Conservation (phyloP, 2,113 vertebrate species). For the Herpetotheres cachinnans region DNA sequence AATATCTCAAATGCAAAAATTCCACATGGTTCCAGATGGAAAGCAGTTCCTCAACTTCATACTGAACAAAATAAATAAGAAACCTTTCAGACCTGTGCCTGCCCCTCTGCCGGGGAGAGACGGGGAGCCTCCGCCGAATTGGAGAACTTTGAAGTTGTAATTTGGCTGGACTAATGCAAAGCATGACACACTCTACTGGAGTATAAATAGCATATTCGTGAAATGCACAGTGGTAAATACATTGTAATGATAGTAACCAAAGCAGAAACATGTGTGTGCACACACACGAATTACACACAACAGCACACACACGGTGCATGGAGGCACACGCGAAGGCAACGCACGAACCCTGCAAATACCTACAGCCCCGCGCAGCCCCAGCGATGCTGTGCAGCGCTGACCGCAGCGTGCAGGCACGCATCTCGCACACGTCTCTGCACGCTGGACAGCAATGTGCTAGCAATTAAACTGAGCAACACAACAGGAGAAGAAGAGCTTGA, state of each 20-base stretch:
- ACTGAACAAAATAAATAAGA: not conserved
- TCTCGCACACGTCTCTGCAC: accelerated
- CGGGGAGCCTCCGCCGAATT: conserved; percentile 7
- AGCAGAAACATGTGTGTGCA: conserved; percentile 14
- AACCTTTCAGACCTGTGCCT: conserved; percentile 31
- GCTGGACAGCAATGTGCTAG: not conserved
- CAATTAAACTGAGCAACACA: accelerated
- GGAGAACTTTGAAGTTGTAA: conserved; percentile 63
- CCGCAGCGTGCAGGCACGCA: accelerated
- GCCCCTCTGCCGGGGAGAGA: not conserved
- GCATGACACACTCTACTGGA: conserved; percentile 4
- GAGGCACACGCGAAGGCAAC: accelerated
- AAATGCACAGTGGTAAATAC: not conserved
- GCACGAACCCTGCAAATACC: not conserved
- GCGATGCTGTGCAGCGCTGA: accelerated
- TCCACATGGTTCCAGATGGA: conserved; percentile 75
- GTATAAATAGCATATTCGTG: not conserved
- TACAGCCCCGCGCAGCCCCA: accelerated
- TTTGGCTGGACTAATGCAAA: conserved; percentile 59
- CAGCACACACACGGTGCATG: not conserved
- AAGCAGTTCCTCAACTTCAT: conserved; percentile 21
- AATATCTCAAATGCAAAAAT: conserved; percentile 70
- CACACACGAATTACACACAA: not conserved
- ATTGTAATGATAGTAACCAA: not conserved
- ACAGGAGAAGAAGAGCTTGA: not conserved